Conservation (phyloP, 2,888 invertebrate species). For the Diadromus collaris region DNA sequence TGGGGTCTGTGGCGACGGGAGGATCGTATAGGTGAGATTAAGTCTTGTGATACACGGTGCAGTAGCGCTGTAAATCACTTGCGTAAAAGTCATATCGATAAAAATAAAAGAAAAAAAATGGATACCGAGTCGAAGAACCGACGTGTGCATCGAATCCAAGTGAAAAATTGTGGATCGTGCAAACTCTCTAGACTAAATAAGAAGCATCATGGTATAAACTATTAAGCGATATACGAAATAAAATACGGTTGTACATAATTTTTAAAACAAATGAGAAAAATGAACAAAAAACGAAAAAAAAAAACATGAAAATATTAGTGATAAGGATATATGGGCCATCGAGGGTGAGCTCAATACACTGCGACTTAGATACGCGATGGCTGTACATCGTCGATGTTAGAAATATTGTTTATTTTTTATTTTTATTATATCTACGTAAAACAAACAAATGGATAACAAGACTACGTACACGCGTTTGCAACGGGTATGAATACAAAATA, state of each 20-base stretch:
- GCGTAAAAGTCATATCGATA: constrained; percentile 60
- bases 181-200: constrained; percentile 43
- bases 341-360: constrained; percentile 44
- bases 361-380: constrained; percentile 39
- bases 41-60: constrained; percentile 29
- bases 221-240: constrained; percentile 41
- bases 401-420: constrained; percentile 44
- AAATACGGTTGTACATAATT: constrained; percentile 58
- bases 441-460: constrained; percentile 1
- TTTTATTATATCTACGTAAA: constrained; percentile 28
- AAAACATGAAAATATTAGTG: constrained; percentile 42
- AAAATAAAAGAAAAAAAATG: constrained; percentile 13
- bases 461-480: constrained; percentile 36
- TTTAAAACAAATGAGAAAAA: constrained; percentile 42
- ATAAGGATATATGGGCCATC: constrained; percentile 49
- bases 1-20: constrained; percentile 25
- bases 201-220: constrained; percentile 43
- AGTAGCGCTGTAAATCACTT: constrained; percentile 29
- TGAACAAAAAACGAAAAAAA: constrained; percentile 23
- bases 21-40: constrained; percentile 24
- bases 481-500: constrained; percentile 19
- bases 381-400: constrained; percentile 55
- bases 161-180: constrained; percentile 46
- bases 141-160: constrained; percentile 41
- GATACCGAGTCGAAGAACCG: constrained; percentile 20